These are phyloP conservation scores for Pempheris klunzingeri DNA, from an alignment of 2,797 vertebrate genomes.

Conservation along the genomic window DNA sequence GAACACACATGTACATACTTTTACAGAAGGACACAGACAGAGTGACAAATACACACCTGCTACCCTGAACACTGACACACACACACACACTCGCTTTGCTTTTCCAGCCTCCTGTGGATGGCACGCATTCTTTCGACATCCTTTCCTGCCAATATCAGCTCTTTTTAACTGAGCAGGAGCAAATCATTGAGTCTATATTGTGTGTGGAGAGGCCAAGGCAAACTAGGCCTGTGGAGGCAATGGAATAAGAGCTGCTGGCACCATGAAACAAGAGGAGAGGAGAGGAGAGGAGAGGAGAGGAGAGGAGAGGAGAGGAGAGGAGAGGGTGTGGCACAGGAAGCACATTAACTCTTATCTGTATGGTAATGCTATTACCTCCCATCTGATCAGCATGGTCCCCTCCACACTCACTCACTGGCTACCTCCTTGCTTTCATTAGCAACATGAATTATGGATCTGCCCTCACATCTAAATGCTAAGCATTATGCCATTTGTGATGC, in stretches of 20 bases:
- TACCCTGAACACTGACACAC: slow-evolving; percentile 33
- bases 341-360: slow-evolving; percentile 77
- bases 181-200: slow-evolving; percentile 75
- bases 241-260: slow-evolving; percentile 54
- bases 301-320: background rate
- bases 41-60: slow-evolving; percentile 61
- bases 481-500: slow-evolving; percentile 75
- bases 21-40: slow-evolving; percentile 50
- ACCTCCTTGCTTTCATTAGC: slow-evolving; percentile 81
- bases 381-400: slow-evolving; percentile 72
- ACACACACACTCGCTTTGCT: slow-evolving; percentile 18
- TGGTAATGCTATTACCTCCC: slow-evolving; percentile 77
- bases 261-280: slow-evolving; percentile 1
- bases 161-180: slow-evolving; percentile 67
- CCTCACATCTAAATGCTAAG: slow-evolving; percentile 81
- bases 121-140: slow-evolving; percentile 67
- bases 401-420: slow-evolving; percentile 70
- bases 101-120: slow-evolving; percentile 64
- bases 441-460: slow-evolving; percentile 84
- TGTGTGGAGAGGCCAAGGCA: slow-evolving; percentile 70
- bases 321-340: slow-evolving; percentile 48
- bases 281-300: slow-evolving; percentile 1
- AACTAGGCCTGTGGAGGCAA: slow-evolving; percentile 57
- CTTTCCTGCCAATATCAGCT: slow-evolving; percentile 75
- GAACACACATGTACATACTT: slow-evolving; percentile 62